Percentiles rank a stretch among this genome's conserved stretches.
phyloP scores from a whole-genome alignment of 2,888 invertebrate genomes.

The Nyleta sp. region DNA sequence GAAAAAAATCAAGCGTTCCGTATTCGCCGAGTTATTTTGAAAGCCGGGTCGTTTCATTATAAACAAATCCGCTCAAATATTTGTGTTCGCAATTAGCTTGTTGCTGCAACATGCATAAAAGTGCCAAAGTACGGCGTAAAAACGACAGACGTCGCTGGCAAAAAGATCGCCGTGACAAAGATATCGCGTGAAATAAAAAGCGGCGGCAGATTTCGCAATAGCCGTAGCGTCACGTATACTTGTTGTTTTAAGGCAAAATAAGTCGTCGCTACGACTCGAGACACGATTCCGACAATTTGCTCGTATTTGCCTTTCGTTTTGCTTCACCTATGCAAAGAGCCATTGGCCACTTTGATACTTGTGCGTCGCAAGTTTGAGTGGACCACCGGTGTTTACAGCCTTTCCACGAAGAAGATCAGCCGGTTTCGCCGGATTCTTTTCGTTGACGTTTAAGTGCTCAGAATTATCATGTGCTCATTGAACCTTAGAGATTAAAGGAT shows the following conservation, averaged over 20 bases:
- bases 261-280: slow-evolving; percentile 48
- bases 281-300: slow-evolving; percentile 56
- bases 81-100: slow-evolving; percentile 40
- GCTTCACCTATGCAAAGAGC: slow-evolving; percentile 67
- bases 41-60: slow-evolving; percentile 24
- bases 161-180: slow-evolving; percentile 45
- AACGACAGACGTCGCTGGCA: slow-evolving; percentile 23
- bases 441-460: slow-evolving; percentile 36
- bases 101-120: slow-evolving; percentile 36
- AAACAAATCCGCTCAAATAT: slow-evolving; percentile 38
- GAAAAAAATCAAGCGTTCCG: neutral
- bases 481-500: slow-evolving; percentile 13
- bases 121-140: slow-evolving; percentile 40
- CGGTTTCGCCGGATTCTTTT: slow-evolving; percentile 59
- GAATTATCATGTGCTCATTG: slow-evolving; percentile 32
- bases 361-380: slow-evolving; percentile 49
- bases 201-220: slow-evolving; percentile 59
- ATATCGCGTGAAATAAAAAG: slow-evolving; percentile 52
- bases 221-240: slow-evolving; percentile 70
- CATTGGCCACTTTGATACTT: slow-evolving; percentile 55
- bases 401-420: slow-evolving; percentile 57
- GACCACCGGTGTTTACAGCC: slow-evolving; percentile 56
- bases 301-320: slow-evolving; percentile 57
- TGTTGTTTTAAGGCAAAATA: slow-evolving; percentile 72
- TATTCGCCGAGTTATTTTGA: slow-evolving; percentile 15